phyloP scores from a whole-genome alignment of 2,113 vertebrate genomes.

The Otus sunia region DNA sequence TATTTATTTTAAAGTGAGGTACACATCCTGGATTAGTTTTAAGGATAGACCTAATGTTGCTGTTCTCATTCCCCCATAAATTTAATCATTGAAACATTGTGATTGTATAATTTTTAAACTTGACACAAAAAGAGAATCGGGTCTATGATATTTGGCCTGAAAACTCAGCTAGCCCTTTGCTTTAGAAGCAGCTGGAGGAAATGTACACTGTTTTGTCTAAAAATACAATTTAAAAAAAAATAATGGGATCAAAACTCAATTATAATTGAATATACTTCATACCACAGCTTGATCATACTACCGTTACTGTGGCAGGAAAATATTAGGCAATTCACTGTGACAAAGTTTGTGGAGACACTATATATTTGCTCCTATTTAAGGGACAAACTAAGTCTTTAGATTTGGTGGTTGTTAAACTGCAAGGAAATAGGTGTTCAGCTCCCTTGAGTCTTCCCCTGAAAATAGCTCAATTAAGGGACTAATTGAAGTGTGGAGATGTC shows the following conservation, averaged over 20 bases:
- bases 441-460: slow-evolving; percentile 2
- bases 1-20: background rate
- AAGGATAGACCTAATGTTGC: background rate
- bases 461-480: slow-evolving; percentile 55
- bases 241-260: background rate
- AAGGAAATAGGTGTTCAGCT: background rate
- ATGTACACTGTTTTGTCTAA: background rate
- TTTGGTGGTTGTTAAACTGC: background rate
- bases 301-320: background rate
- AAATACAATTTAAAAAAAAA: background rate
- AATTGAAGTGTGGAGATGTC: slow-evolving; percentile 18
- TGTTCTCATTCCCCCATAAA: background rate
- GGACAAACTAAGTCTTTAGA: background rate
- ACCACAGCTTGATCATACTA: background rate
- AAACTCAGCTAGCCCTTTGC: background rate
- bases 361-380: slow-evolving; percentile 25
- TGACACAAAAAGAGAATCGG: background rate
- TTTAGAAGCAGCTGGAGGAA: background rate
- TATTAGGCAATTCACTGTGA: background rate
- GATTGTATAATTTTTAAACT: background rate
- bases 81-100: background rate
- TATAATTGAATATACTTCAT: background rate
- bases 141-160: background rate
- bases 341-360: background rate
- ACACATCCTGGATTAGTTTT: background rate